These are phyloP conservation scores for Drosophila vallismaia DNA, from an alignment of 2,888 invertebrate species.

Conservation along the genomic window DNA sequence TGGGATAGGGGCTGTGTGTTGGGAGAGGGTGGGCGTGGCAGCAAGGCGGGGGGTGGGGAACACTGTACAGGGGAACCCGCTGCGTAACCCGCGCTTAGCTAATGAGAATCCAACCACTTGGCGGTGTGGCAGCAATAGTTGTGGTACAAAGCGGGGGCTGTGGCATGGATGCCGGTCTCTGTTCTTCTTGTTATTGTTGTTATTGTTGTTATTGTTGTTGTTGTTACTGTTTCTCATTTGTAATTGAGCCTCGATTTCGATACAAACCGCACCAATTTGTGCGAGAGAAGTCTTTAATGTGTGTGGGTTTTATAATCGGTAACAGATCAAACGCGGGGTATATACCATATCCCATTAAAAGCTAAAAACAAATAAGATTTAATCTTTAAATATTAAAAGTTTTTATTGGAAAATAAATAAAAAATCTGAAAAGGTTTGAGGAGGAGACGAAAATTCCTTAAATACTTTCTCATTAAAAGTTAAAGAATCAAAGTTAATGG, in stretches of 20 bases:
- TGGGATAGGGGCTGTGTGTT: conserved; percentile 3
- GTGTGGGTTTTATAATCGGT: conserved; percentile 38
- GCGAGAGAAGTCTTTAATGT: conserved; percentile 43
- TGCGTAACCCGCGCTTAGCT: conserved; percentile 60
- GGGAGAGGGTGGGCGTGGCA: conserved; percentile 34
- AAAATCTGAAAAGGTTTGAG: too few relatives aligned
- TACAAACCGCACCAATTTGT: conserved; percentile 73
- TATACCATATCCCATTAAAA: neutral
- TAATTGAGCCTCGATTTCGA: conserved; percentile 74
- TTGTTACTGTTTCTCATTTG: conserved; percentile 25
- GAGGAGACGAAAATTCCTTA: too few relatives aligned
- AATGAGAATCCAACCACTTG: conserved; percentile 63
- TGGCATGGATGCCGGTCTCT: neutral
- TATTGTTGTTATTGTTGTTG: neutral
- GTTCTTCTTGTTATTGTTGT: conserved; percentile 7
- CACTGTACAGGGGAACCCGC: conserved; percentile 10
- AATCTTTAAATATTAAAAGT: neutral
- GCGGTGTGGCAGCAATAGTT: conserved; percentile 12
- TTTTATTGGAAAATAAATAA: neutral
- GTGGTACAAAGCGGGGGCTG: conserved; percentile 1
- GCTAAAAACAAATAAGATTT: neutral
- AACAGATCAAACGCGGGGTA: conserved; percentile 10
- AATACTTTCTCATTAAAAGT: too few relatives aligned
- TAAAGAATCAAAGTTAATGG: too few relatives aligned
- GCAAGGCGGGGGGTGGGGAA: conserved; percentile 9